Evolutionary conservation across 2,113 vertebrate species (phyloP).

Genomic region (Monopterus albus): DNA sequence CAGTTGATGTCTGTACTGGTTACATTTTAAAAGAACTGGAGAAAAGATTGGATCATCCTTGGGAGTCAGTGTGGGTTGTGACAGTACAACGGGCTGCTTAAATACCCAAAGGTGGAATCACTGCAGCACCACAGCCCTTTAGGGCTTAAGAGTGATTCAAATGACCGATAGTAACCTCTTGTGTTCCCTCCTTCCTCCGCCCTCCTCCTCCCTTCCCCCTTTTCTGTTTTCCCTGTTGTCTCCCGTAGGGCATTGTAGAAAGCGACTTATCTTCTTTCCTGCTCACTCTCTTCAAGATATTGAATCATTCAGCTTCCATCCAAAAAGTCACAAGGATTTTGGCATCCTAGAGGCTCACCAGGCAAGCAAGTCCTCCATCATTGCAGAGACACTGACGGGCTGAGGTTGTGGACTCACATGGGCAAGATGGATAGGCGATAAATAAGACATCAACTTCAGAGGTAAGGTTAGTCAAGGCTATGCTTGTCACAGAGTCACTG

Average conservation of each 20-base stretch:
- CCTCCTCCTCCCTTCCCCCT: slow-evolving; percentile 33
- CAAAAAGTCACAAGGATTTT: slow-evolving; percentile 37
- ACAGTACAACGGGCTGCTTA: slow-evolving; percentile 24
- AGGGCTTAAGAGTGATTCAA: slow-evolving; percentile 68
- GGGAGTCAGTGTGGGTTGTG: neutral
- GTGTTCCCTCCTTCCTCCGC: slow-evolving; percentile 64
- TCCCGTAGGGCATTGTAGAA: slow-evolving; percentile 70
- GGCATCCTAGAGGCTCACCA: slow-evolving; percentile 25
- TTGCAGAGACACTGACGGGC: slow-evolving; percentile 12
- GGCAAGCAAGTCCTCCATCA: slow-evolving; percentile 26
- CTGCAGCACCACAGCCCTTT: slow-evolving; percentile 39
- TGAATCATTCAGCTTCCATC: slow-evolving; percentile 44
- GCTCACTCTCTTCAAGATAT: slow-evolving; percentile 55
- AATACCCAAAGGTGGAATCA: slow-evolving; percentile 54
- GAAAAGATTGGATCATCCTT: neutral
- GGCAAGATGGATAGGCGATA: slow-evolving; percentile 60
- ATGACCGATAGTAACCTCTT: slow-evolving; percentile 82
- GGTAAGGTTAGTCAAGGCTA: slow-evolving; percentile 60
- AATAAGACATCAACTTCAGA: slow-evolving; percentile 65
- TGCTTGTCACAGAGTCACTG: neutral
- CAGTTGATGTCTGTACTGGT: slow-evolving; percentile 1
- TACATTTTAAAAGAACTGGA: neutral
- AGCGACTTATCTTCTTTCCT: slow-evolving; percentile 65
- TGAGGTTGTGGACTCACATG: slow-evolving; percentile 43
- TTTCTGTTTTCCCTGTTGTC: slow-evolving; percentile 62